Base-by-base conservation (phyloP, 2,888 invertebrate genomes). In the Julus scandinavius region DNA sequence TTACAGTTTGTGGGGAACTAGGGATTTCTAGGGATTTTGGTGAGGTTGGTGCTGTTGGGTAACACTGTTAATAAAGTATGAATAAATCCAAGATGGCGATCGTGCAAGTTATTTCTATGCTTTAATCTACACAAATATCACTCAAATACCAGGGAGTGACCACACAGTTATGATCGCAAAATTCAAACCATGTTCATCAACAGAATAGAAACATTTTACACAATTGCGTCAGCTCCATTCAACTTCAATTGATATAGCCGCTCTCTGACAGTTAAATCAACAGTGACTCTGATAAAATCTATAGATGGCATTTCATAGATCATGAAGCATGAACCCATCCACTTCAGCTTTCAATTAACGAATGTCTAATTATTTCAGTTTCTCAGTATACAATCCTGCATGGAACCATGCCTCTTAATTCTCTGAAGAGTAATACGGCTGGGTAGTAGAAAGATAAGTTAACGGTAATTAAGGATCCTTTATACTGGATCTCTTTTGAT, bases 401-500 rank as follows among this genome's bases (percentile, higher is more conserved):
- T 63, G 20, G 63, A 63, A 20, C 41, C 85, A 40, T 17, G 85
- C 5, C 17, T 40, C 3, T 84, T n/a, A 38, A 84, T 4, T 85
- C 85, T 85, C 85, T n/a, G 45, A 40, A 85, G 85, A 85, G 41
- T 85, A 85, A 85, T 85, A 85, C n/a, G 41, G n/a, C 17, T 4
- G 85, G 45, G 45, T 85, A 45, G 41, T 45, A 85, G 13, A 40
- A 85, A 17, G n/a, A 45, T n/a, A 40, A 85, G 85, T 85, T 85
- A 85, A 40, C 45, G 85, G 85, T 85, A 85, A 85, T 85, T 85
- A 85, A 40, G 63, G 17, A 85, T 38, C 85, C 85, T 85, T 85
- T 85, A 85, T 85, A 85, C 85, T 85, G 85, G 40, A 85, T 85
- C 40, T 85, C 41, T 40, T 85, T 85, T 85, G 85, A 85, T 85